phyloP scores from a whole-genome alignment of 2,797 vertebrate species.

The Aldrovandia affinis region DNA sequence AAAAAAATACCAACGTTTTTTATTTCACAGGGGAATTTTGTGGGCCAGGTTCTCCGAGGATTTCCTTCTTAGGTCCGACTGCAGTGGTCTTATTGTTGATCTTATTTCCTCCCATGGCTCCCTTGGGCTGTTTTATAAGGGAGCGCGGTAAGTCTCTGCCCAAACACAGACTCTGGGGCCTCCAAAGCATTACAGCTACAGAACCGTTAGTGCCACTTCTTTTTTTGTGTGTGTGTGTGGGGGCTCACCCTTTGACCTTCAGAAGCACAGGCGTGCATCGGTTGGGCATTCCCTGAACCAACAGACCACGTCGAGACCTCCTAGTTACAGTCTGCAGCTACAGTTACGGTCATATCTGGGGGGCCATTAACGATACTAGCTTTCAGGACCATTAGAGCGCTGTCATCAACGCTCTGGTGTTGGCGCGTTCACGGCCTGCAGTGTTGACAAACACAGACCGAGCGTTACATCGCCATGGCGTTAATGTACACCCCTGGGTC shows the following conservation, averaged over 20 bases:
- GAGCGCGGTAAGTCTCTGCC: constrained; percentile 22
- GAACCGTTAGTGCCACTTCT: not conserved
- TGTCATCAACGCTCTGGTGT: constrained; percentile 16
- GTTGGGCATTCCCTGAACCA: not conserved
- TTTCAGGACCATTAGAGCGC: constrained; percentile 11
- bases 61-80: constrained; percentile 54
- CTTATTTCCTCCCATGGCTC: constrained; percentile 28
- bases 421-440: constrained; percentile 23
- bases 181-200: not conserved
- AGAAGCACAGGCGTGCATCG: not conserved
- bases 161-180: not conserved
- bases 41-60: constrained; percentile 34
- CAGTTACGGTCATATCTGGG: too few relatives aligned
- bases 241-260: constrained; percentile 7
- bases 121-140: constrained; percentile 14
- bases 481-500: constrained; percentile 29
- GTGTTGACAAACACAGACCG: constrained; percentile 36
- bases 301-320: not conserved
- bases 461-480: not conserved
- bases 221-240: too few relatives aligned
- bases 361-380: constrained; percentile 39
- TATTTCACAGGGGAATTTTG: constrained; percentile 10
- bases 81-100: constrained; percentile 25
- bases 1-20: not conserved
- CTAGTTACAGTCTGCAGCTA: constrained; percentile 12